These are phyloP conservation scores for Drosophila mimetica DNA, from an alignment of 2,888 invertebrate species.

Conservation along the genomic window DNA sequence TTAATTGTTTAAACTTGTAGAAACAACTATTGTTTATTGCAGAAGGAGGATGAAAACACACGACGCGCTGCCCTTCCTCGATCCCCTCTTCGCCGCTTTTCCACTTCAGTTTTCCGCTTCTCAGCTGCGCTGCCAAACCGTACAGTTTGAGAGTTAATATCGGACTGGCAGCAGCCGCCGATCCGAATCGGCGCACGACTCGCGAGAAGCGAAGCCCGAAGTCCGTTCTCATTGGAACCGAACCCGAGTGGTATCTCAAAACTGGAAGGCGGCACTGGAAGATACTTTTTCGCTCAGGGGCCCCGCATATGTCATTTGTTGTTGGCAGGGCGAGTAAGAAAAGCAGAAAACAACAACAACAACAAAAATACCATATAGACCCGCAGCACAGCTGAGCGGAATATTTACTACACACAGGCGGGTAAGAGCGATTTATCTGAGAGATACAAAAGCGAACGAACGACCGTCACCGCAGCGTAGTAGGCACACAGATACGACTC, in stretches of 20 bases:
- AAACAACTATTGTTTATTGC: conserved; percentile 52
- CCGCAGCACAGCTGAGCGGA: conserved; percentile 71
- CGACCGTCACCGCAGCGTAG: conserved; percentile 48
- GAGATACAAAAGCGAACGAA: conserved; percentile 48
- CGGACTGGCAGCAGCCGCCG: conserved; percentile 66
- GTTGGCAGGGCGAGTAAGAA: conserved; percentile 11
- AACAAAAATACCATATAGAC: conserved; percentile 7
- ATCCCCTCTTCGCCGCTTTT: conserved; percentile 26
- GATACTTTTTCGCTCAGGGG: conserved; percentile 17
- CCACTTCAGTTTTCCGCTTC: conserved; percentile 45
- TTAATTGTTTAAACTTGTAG: conserved; percentile 55
- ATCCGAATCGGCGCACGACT: conserved; percentile 6
- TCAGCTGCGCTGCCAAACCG: conserved; percentile 76
- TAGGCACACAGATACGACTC: conserved; percentile 19
- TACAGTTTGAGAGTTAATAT: conserved; percentile 84
- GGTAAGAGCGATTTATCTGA: conserved; percentile 63
- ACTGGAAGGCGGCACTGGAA: conserved; percentile 44
- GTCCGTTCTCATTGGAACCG: conserved; percentile 31
- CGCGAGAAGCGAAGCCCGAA: conserved; percentile 25
- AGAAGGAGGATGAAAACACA: conserved; percentile 55
- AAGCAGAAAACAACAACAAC: not conserved
- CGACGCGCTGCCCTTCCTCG: conserved; percentile 57
- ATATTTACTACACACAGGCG: conserved; percentile 56
- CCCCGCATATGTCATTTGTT: conserved; percentile 38
- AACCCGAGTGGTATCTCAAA: conserved; percentile 36